Evolutionary conservation across 2,888 invertebrate species (phyloP).

Genomic region (Bombylius major): DNA sequence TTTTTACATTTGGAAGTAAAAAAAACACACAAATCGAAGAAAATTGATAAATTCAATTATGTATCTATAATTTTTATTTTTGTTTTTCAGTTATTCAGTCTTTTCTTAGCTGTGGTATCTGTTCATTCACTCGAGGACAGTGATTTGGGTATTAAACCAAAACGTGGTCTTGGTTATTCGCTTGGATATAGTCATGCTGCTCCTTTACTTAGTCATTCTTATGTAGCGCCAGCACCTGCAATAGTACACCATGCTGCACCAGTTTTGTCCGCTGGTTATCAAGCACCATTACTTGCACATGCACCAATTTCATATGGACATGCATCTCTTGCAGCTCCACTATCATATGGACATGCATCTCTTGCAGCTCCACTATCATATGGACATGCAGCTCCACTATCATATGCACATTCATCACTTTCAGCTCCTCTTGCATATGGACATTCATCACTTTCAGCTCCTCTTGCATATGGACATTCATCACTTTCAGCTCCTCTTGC

Average conservation of each 20-base stretch:
- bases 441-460: not conserved
- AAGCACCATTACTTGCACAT: conserved; percentile 15
- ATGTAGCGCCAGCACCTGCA: conserved; percentile 13
- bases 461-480: not conserved
- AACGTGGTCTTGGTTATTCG: conserved; percentile 30
- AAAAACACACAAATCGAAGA: too few relatives aligned
- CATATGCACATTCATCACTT: not conserved
- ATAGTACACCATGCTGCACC: not conserved
- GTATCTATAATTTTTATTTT: too few relatives aligned
- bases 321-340: not conserved
- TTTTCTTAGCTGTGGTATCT: not conserved
- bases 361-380: not conserved
- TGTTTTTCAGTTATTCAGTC: not conserved
- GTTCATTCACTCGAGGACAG: not conserved
- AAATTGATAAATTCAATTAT: too few relatives aligned
- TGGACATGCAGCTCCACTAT: not conserved
- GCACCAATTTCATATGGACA: conserved; percentile 18
- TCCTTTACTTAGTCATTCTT: conserved; percentile 13
- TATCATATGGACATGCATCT: not conserved
- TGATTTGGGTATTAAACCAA: not conserved
- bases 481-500: not conserved
- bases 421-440: not conserved
- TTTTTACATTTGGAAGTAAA: too few relatives aligned
- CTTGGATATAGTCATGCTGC: conserved; percentile 4
- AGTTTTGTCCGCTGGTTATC: conserved; percentile 15